Evolutionary conservation across 1,140 invertebrate species (phyloP), one percentile per base, ranked within the genome.

Genomic region (Manduca sexta): DNA sequence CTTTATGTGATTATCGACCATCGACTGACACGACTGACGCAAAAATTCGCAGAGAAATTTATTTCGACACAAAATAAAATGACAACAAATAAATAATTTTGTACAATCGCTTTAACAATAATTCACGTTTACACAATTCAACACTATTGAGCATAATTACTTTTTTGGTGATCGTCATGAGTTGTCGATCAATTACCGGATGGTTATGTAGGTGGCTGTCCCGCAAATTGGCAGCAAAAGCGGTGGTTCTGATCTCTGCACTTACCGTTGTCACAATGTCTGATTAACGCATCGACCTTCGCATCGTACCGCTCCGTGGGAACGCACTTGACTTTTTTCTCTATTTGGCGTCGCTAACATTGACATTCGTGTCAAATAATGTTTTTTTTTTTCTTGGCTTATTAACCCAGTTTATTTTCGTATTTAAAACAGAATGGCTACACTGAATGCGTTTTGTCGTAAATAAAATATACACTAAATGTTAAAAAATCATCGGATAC

Each of bases 111-210:
- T 8, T 26, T 26, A 5, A 26, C 4, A 26, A 26, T 0, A 0
- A 1, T 8, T 26, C 21, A 26, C 4, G 21, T 8, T 5, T 8
- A 8, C 21, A 5, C 21, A 26, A 26, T 26, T 26, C 21, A 26
- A 26, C 4, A 5, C 4, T 3, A 26, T 26, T 26, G 21, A 5
- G 21, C 5, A 7, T 14, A n/a, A n/a, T 35, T 12, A 5, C 13
- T 7, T 35, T 35, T 7, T 35, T 50, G 49, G 33, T 26, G 45
- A 44, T 50, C 34, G 55, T 55, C 52, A 59, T 47, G 34, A 59
- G 40, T 49, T 65, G 57, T 54, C 62, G 65, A 65, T 69, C 62
- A 62, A 58, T 62, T 50, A 52, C 53, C 56, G 52, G 53, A 52
- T 69, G 52, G 58, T 62, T 65, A 65, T 65, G 52, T 53, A 49